Evolutionary conservation across 1,140 invertebrate genomes (phyloP).

Genomic region (Marisa cornuarietis): DNA sequence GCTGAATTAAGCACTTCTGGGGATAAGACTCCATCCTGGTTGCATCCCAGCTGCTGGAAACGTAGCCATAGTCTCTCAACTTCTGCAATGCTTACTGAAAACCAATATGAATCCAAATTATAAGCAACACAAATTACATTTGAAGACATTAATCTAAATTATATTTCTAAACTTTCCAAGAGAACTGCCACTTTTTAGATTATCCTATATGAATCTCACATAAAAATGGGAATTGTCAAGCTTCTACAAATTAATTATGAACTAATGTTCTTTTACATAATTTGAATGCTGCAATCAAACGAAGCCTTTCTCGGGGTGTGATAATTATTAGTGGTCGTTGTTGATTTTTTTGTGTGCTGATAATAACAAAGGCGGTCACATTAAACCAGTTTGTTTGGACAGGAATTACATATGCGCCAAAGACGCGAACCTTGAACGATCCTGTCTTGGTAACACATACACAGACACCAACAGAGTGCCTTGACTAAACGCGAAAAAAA

Average conservation of each 20-base stretch:
- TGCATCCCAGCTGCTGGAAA: conserved; percentile 61
- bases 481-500: neutral
- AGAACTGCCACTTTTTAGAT: too few relatives aligned
- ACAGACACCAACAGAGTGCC: neutral
- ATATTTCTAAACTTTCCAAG: too few relatives aligned
- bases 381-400: neutral
- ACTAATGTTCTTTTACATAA: too few relatives aligned
- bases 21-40: conserved; percentile 46
- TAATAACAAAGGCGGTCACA: neutral
- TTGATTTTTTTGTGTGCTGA: neutral
- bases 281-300: too few relatives aligned
- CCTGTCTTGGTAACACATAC: neutral
- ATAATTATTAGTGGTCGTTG: neutral
- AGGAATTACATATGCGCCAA: neutral
- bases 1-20: conserved; percentile 37
- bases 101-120: neutral
- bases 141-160: too few relatives aligned
- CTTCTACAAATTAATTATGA: too few relatives aligned
- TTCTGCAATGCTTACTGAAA: conserved; percentile 61
- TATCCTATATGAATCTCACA: too few relatives aligned
- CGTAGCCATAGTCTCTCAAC: conserved; percentile 61
- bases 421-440: neutral
- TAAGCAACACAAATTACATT: too few relatives aligned
- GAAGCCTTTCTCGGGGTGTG: neutral
- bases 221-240: too few relatives aligned